Evolutionary conservation across 2,797 vertebrate genomes (phyloP).

Genomic region (Platalea minor): DNA sequence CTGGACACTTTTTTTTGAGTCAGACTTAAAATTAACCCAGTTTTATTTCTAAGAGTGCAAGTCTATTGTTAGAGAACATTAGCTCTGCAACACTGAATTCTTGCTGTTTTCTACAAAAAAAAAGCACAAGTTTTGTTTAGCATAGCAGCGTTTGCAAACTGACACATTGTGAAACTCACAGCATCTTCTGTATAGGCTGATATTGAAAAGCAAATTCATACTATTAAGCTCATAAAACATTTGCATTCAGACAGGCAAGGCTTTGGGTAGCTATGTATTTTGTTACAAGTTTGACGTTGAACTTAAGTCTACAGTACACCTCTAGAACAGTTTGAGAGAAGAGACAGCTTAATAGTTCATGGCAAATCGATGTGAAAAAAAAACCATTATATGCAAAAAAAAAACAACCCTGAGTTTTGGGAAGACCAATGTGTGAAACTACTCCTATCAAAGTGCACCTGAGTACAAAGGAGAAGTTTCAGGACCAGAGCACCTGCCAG

Average conservation of each 20-base stretch:
- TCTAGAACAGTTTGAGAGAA: not conserved
- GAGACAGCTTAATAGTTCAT: not conserved
- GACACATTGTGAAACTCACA: not conserved
- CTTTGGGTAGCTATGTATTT: not conserved
- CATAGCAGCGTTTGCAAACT: not conserved
- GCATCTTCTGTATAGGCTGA: fast-evolving
- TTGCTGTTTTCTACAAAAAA: not conserved
- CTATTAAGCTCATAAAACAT: not conserved
- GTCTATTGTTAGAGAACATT: not conserved
- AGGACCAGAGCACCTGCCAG: not conserved
- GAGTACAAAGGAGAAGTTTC: not conserved
- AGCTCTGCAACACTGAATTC: not conserved
- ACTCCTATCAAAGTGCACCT: not conserved
- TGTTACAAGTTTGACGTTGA: not conserved
- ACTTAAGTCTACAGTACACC: not conserved
- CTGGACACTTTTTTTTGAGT: not conserved
- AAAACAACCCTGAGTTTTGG: not conserved
- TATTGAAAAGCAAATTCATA: not conserved
- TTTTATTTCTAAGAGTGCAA: not conserved
- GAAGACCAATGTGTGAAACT: not conserved
- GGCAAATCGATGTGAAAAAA: not conserved
- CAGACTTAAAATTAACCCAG: not conserved
- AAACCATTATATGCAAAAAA: not conserved
- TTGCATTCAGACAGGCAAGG: not conserved
- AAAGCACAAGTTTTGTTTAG: not conserved